phyloP scores from a whole-genome alignment of 2,888 invertebrate genomes.

The Chamaedrilus cognettii region DNA sequence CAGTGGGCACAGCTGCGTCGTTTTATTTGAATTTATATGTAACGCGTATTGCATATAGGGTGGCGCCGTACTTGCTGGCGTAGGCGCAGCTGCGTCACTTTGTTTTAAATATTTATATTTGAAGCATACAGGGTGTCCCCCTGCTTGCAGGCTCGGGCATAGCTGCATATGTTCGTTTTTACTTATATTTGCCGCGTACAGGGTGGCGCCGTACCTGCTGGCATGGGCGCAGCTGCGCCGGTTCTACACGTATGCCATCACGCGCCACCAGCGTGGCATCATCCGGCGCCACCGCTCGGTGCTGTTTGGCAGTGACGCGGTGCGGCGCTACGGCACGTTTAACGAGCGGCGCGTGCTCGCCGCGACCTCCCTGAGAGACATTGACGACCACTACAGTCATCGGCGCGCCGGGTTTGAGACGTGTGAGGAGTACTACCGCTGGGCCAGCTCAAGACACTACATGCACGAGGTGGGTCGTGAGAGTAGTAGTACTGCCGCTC shows the following conservation, averaged over 20 bases:
- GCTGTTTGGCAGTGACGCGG: constrained; percentile 75
- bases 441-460: constrained; percentile 82
- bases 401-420: constrained; percentile 76
- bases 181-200: too few relatives aligned
- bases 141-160: too few relatives aligned
- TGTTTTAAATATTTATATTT: neutral
- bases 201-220: constrained; percentile 25
- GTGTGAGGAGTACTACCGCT: constrained; percentile 78
- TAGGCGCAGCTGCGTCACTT: neutral
- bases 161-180: too few relatives aligned
- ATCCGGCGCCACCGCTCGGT: constrained; percentile 81
- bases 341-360: constrained; percentile 82
- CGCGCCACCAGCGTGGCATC: constrained; percentile 85
- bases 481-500: constrained; percentile 82
- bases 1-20: too few relatives aligned
- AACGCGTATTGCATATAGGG: too few relatives aligned
- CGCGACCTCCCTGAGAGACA: constrained; percentile 82
- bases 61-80: too few relatives aligned
- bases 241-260: constrained; percentile 89
- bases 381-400: constrained; percentile 87
- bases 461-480: constrained; percentile 69
- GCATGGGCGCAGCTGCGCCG: constrained; percentile 88
- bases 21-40: too few relatives aligned
- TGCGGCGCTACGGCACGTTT: constrained; percentile 64
- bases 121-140: too few relatives aligned